Base-by-base conservation (phyloP, 2,888 invertebrate genomes). In the Gastracanthus pulcherrimus region DNA sequence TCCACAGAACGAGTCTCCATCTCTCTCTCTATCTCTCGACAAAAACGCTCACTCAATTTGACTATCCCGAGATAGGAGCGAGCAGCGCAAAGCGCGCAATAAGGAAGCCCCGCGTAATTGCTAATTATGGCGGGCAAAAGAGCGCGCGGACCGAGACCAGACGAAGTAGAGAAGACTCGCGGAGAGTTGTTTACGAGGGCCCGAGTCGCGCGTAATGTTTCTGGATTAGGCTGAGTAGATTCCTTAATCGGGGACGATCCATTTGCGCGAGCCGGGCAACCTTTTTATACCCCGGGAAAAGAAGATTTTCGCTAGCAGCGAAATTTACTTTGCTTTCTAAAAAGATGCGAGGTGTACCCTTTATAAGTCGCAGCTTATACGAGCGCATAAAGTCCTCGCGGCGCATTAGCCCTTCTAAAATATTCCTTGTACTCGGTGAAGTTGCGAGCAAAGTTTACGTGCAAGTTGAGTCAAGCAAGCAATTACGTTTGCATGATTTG, bases 181-280 rank as follows among this genome's bases (percentile, higher is more conserved):
- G 23, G 55, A 4, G 76, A 69, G 69, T 83, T 60, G 34, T 84
- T 86, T 82, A 83, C 60, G 78, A 80, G 58, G n/a, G n/a, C n/a
- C n/a, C 16, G 19, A 60, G 55, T 55, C 16, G 31, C 31, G 34
- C 31, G 67, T 80, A 83, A 81, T 83, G 75, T 76, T 75, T 79
- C 76, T 79, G 80, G 81, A 82, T 85, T 85, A 82, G 75, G 48
- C 58, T 66, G 71, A 83, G 58, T 75, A 81, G 82, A 84, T 82
- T 82, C 76, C 78, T 83, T 82, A 82, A 83, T 78, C 80, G 71
- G 80, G n/a, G 38, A 55, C 26, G 26, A 51, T 82, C 81, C 55
- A 70, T 48, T 66, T 76, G 16, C 45, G 31, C 19, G 16, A 38
- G 6, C 66, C 45, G n/a, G n/a, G n/a, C n/a, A n/a, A n/a, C n/a